Conservation (phyloP, 2,797 vertebrate genomes). For the Iguana delicatissima region DNA sequence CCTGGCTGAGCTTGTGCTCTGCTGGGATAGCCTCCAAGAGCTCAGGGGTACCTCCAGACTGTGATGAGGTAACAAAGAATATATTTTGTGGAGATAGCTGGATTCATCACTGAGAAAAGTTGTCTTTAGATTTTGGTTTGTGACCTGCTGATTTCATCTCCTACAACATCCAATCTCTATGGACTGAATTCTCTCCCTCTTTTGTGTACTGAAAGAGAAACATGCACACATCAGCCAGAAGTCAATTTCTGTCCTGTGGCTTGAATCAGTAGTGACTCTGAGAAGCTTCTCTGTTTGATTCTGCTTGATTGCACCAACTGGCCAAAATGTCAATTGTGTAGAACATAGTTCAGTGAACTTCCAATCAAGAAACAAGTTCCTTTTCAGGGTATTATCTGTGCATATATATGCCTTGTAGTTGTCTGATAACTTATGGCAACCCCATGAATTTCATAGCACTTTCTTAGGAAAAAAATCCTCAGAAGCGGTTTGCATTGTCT, state of each 20-base stretch:
- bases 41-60: too few species aligned
- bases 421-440: too few species aligned
- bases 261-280: too few species aligned
- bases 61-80: too few species aligned
- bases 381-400: conserved; percentile 39
- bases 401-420: neutral
- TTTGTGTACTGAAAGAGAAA: neutral
- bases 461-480: too few species aligned
- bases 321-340: too few species aligned
- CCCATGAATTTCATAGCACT: too few species aligned
- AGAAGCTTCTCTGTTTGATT: neutral
- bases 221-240: neutral
- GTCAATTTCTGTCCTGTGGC: neutral
- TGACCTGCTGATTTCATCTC: neutral
- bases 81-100: neutral
- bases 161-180: neutral
- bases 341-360: conserved; percentile 18
- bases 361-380: conserved; percentile 12
- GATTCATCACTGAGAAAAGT: neutral
- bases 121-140: neutral
- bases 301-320: neutral
- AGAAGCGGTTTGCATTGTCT: too few species aligned
- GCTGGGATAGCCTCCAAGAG: too few species aligned
- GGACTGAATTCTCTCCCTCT: neutral
- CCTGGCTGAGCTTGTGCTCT: too few species aligned